Base-by-base conservation (phyloP, 1,140 invertebrate species). In the Hestina assimilis region DNA sequence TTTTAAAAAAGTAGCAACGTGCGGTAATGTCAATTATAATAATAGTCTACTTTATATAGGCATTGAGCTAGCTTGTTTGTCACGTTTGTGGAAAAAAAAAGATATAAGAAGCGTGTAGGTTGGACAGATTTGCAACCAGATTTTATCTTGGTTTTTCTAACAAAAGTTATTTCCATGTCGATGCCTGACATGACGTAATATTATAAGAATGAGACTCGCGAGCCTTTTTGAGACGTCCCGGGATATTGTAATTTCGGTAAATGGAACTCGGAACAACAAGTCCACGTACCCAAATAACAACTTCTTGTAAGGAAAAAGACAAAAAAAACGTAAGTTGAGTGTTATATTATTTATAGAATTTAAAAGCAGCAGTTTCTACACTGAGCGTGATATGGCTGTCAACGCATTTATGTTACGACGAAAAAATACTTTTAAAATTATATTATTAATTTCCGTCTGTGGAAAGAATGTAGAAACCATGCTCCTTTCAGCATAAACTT, bases 331-430 rank as follows among this genome's bases (percentile, higher is more conserved):
- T 41, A 15, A 12, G 14, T 28, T 40, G 48, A 51, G 17, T 12
- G 35, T 28, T 51, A 41, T 51, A 51, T 41, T 51, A 41, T 51
- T 51, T 51, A 51, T 51, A 26, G 48, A 51, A 51, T 40, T 23
- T 23, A 8, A 6, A 51, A 51, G 48, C 35, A 41, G 17, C 35
- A 12, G 24, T 41, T 51, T 20, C n/a, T 28, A 41, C 41, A 51
- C 41, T 6, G 24, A 41, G 24, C 5, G 3, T 28, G 0, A 28
- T 28, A 28, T n/a, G 24, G n/a, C 7, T 28, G 24, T 28, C 24
- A 3, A 1, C n/a, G 8, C n/a, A 28, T 7, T 7, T n/a, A n/a
- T 9, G 8, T 0, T n/a, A 28, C 24, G 24, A 26, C 9, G 24
- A 28, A 28, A n/a, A n/a, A 28, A 28, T n/a, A 28, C n/a, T 28